phyloP scores from a whole-genome alignment of 2,113 vertebrate genomes.

The Pluvianellus socialis region DNA sequence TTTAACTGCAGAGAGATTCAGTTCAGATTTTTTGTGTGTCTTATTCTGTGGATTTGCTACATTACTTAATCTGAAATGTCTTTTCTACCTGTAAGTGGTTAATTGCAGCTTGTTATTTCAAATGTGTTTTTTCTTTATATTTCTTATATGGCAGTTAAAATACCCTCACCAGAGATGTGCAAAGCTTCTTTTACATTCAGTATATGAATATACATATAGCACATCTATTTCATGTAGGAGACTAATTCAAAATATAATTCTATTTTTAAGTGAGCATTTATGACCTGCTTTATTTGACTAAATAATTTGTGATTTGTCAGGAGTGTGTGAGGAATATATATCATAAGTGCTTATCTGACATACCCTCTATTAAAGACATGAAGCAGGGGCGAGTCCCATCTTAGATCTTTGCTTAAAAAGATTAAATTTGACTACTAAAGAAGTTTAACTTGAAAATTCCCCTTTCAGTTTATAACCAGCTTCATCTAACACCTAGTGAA shows the following conservation, averaged over 20 bases:
- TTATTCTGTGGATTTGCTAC: background rate
- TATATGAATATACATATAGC: background rate
- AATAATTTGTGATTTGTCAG: background rate
- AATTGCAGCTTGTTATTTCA: background rate
- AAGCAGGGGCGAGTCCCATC: background rate
- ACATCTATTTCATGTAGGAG: background rate
- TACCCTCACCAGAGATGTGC: background rate
- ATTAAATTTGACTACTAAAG: background rate
- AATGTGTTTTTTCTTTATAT: background rate
- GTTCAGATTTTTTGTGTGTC: background rate
- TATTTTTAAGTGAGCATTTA: background rate
- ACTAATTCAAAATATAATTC: background rate
- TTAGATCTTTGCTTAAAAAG: background rate
- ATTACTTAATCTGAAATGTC: background rate
- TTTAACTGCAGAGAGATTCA: background rate
- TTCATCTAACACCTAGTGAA: background rate
- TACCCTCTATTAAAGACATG: background rate
- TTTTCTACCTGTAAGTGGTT: background rate
- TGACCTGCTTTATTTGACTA: background rate
- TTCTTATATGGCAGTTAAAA: background rate
- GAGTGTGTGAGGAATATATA: background rate
- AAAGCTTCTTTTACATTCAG: background rate
- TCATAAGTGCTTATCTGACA: background rate
- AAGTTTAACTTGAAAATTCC: background rate
- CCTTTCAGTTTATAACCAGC: background rate